Evolutionary conservation across 2,113 vertebrate genomes (phyloP), one percentile per base, ranked within the genome.

Genomic region (Phainopepla nitens): DNA sequence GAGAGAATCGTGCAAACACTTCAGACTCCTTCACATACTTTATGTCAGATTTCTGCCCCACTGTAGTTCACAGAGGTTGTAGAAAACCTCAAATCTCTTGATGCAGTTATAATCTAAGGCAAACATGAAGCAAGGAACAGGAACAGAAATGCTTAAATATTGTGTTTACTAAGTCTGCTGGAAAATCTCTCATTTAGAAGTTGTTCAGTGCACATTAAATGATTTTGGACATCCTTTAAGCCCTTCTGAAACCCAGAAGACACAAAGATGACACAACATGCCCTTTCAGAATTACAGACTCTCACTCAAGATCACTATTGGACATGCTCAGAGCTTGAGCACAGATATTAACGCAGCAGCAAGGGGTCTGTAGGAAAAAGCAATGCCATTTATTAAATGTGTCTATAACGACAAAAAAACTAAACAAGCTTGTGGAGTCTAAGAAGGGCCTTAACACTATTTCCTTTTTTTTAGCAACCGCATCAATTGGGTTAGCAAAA

Each of bases 261-360:
- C 62, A 90, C 39, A 86, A 85, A 42, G 51, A 90, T 73, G 81
- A 35, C 77, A 88, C n/a, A 51, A 68, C 12, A 2, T 66, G 33
- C 44, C 36, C 54, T 90, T 93, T 92, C 54, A 75, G 76, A 97
- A 93, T 88, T 86, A 86, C 64, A 94, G 36, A 47, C 75, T 90
- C 56, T 87, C 27, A 13, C 53, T 80, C 21, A 61, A 57, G 70
- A 83, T 94, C 88, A 62, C 82, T 93, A 18, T 5, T 80, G 56
- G 85, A 81, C 88, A 78, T 81, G 62, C 68, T 92, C 79, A 79
- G 49, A 88, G 68, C 76, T 69, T 68, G 61, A 89, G 45, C 24
- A 50, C 51, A 84, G 51, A 44, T 62, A 83, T 92, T 97, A 94
- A 70, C 72, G 78, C 20, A 92, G 45, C 93, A 96, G 82, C 95